Evolutionary conservation across 2,113 vertebrate genomes (phyloP).

Genomic region (Acanthisitta chloris): DNA sequence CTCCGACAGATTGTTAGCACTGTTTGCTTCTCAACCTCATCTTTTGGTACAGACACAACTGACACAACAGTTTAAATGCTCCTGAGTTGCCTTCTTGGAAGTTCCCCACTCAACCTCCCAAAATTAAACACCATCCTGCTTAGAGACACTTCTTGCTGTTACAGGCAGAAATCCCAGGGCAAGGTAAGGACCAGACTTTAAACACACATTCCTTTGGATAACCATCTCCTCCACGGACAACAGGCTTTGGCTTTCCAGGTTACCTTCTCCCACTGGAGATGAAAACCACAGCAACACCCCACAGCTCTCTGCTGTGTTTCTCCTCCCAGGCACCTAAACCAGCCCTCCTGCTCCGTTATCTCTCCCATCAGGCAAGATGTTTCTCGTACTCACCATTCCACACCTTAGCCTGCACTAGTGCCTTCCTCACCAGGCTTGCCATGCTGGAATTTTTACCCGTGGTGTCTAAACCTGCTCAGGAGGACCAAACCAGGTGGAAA

Average conservation of each 20-base stretch:
- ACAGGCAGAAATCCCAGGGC: neutral
- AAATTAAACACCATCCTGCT: neutral
- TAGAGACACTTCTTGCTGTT: neutral
- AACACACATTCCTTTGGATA: neutral
- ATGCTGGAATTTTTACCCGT: neutral
- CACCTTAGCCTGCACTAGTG: conserved; percentile 48
- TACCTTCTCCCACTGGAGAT: neutral
- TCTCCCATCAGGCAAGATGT: neutral
- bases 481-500: neutral
- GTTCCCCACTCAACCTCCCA: neutral
- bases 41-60: neutral
- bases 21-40: neutral
- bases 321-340: neutral
- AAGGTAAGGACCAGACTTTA: neutral
- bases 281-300: neutral
- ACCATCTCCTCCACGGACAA: neutral
- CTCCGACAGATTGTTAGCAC: neutral
- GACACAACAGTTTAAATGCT: neutral
- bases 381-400: conserved; percentile 39
- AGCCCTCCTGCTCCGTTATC: neutral
- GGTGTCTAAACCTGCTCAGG: conserved; percentile 29
- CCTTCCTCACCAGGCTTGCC: conserved; percentile 58
- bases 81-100: neutral
- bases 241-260: neutral
- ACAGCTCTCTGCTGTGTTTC: neutral